phyloP scores from a whole-genome alignment of 2,797 vertebrate species.

The Malurus leucopterus region DNA sequence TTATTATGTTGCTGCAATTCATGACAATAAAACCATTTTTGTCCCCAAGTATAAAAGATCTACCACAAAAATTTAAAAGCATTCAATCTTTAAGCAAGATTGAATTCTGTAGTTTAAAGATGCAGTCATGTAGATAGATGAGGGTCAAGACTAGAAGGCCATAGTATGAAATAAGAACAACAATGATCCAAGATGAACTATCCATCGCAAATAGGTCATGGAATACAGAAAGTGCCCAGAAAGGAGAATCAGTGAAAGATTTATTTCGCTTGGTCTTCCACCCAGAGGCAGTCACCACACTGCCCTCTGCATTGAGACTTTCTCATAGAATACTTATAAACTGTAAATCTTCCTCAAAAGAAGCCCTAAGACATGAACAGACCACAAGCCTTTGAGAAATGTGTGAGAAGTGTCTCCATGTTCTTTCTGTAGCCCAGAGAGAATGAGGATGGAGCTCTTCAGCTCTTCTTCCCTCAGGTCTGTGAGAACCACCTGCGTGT shows the following conservation, averaged over 20 bases:
- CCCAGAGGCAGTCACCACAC: not conserved
- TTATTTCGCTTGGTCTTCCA: not conserved
- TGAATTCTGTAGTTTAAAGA: not conserved
- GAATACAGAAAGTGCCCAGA: not conserved
- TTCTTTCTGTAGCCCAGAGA: not conserved
- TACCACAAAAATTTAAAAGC: not conserved
- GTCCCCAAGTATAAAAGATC: not conserved
- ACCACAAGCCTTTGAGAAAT: not conserved
- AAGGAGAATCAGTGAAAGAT: not conserved
- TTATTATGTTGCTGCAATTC: not conserved
- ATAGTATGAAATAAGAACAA: not conserved
- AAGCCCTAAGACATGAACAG: not conserved
- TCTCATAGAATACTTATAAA: not conserved
- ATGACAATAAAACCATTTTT: not conserved
- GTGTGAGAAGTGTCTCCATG: not conserved
- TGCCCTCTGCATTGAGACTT: not conserved
- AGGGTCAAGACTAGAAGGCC: not conserved
- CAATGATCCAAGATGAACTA: not conserved
- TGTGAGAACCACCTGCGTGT: not conserved
- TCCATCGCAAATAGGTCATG: not conserved
- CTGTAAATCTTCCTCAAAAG: not conserved
- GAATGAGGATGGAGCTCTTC: not conserved
- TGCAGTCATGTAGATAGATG: not conserved
- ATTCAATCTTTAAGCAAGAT: not conserved
- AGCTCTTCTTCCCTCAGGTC: not conserved